Conservation (phyloP, 2,888 invertebrate species). For the Mimachlamys varia region DNA sequence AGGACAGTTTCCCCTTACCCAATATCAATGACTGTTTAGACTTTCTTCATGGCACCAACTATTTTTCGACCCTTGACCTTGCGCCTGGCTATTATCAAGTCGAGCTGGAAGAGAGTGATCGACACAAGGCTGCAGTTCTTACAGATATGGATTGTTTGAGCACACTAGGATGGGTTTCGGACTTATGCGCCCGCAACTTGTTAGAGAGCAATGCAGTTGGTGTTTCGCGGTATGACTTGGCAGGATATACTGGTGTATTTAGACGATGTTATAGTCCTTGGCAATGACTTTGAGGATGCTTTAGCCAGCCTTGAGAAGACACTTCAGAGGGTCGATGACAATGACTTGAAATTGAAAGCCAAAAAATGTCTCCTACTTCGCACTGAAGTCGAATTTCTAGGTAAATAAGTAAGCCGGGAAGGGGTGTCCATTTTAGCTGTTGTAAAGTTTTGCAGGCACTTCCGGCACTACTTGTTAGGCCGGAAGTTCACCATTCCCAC, state of each 20-base stretch:
- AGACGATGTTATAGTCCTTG: too few relatives aligned
- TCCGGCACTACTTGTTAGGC: too few relatives aligned
- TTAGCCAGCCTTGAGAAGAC: too few relatives aligned
- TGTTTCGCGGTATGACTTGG: slow-evolving; percentile 45
- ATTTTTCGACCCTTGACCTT: too few relatives aligned
- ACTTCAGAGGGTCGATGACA: slow-evolving; percentile 36
- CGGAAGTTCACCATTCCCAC: too few relatives aligned
- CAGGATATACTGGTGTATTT: too few relatives aligned
- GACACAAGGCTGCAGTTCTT: slow-evolving; percentile 47
- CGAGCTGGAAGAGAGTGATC: too few relatives aligned
- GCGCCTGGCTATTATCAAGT: too few relatives aligned
- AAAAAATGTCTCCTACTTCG: slow-evolving; percentile 45
- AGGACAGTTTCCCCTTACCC: slow-evolving; percentile 39
- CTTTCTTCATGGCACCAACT: slow-evolving; percentile 39
- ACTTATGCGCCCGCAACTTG: slow-evolving; percentile 50
- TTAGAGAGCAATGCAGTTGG: slow-evolving; percentile 47
- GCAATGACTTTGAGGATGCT: too few relatives aligned
- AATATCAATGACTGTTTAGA: slow-evolving; percentile 48
- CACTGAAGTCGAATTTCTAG: slow-evolving; percentile 43
- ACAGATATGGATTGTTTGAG: slow-evolving; percentile 46
- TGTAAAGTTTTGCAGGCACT: too few relatives aligned
- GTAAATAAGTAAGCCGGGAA: too few relatives aligned
- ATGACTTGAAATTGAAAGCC: slow-evolving; percentile 46
- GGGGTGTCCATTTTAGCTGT: background rate
- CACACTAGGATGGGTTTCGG: slow-evolving; percentile 46